A percentile compares a stretch with the other conserved stretches of the same genome.
Evolutionary conservation across 2,888 invertebrate genomes (phyloP).

Genomic region (Metacarcinus magister): DNA sequence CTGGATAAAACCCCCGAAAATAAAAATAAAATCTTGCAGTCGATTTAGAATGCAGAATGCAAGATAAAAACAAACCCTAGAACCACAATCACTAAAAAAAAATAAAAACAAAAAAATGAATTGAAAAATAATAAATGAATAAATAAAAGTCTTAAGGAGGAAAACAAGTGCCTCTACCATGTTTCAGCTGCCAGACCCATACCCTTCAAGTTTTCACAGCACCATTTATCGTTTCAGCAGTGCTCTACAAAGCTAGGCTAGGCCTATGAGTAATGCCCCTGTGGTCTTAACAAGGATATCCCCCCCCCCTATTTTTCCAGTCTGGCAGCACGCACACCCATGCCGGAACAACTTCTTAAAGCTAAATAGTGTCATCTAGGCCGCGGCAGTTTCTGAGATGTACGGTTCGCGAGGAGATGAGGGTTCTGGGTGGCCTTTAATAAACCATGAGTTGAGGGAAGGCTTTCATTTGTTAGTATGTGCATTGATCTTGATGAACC

Average conservation of each 20-base stretch:
- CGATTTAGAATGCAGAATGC: not conserved
- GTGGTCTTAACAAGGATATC: conserved; percentile 6
- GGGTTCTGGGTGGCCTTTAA: conserved; percentile 68
- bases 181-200: conserved; percentile 56
- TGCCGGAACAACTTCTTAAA: conserved; percentile 79
- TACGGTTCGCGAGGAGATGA: conserved; percentile 78
- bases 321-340: conserved; percentile 76
- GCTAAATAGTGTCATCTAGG: conserved; percentile 81
- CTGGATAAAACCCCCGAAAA: not conserved
- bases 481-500: conserved; percentile 49
- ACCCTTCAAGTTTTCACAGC: conserved; percentile 69
- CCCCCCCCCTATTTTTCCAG: conserved; percentile 47
- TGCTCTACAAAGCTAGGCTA: conserved; percentile 55
- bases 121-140: no score
- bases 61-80: conserved; percentile 36
- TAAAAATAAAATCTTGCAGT: not conserved
- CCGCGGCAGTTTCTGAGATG: conserved; percentile 81
- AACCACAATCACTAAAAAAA: not conserved
- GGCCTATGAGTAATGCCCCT: conserved; percentile 76
- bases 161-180: conserved; percentile 50
- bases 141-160: not conserved
- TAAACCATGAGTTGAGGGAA: conserved; percentile 60
- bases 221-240: conserved; percentile 60
- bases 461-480: conserved; percentile 51
- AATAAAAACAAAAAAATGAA: not conserved